These are phyloP conservation scores for Vanessa atalanta DNA, from an alignment of 1,140 invertebrate genomes.

Conservation along the genomic window DNA sequence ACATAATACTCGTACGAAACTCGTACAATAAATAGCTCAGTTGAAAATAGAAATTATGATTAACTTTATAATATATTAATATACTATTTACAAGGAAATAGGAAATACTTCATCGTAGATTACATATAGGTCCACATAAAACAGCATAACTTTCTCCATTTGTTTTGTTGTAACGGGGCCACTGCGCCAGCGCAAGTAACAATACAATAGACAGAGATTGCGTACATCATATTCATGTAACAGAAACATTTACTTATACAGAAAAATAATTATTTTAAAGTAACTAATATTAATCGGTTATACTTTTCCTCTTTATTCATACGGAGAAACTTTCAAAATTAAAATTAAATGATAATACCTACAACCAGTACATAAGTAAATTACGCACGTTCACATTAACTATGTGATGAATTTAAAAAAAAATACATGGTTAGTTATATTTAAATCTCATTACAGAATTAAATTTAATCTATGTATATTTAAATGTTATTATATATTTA, in stretches of 20 bases:
- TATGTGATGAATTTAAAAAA: too few relatives aligned
- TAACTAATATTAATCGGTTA: neutral
- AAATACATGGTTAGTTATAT: too few relatives aligned
- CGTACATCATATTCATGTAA: constrained; percentile 46
- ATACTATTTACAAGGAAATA: constrained; percentile 40
- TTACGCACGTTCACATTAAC: too few relatives aligned
- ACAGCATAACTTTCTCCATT: constrained; percentile 53
- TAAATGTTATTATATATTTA: too few relatives aligned
- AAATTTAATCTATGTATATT: too few relatives aligned
- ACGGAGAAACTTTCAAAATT: too few relatives aligned
- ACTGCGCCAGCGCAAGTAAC: constrained; percentile 46
- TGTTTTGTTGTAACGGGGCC: constrained; percentile 52
- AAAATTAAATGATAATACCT: too few relatives aligned
- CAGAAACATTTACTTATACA: constrained; percentile 41
- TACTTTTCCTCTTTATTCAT: too few relatives aligned
- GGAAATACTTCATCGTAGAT: constrained; percentile 47
- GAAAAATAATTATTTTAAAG: constrained; percentile 5
- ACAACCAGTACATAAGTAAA: too few relatives aligned
- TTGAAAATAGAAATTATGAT: neutral
- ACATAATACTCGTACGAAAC: neutral
- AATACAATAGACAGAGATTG: constrained; percentile 51
- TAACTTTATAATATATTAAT: constrained; percentile 4
- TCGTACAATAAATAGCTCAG: neutral
- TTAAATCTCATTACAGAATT: too few relatives aligned
- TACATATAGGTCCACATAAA: constrained; percentile 49